phyloP scores from a whole-genome alignment of 2,797 vertebrate species.

The Octomys mimax region DNA sequence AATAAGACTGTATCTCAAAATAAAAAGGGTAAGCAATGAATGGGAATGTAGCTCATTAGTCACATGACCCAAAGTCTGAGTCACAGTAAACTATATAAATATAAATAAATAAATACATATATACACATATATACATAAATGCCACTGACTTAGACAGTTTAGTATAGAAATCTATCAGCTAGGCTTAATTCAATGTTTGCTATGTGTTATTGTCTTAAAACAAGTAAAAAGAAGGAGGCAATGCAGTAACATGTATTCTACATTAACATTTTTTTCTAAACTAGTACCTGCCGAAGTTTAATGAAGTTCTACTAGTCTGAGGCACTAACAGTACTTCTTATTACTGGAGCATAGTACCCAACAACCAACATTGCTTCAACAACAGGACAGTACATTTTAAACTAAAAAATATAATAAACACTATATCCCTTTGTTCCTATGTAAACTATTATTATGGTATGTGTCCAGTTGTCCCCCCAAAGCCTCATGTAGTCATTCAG shows the following conservation, averaged over 20 bases:
- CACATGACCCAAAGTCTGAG: not conserved
- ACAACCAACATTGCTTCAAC: not conserved
- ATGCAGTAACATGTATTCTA: not conserved
- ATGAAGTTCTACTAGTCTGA: slow-evolving; percentile 28
- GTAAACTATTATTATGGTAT: not conserved
- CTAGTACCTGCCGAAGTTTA: slow-evolving; percentile 28
- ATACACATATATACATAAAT: not conserved
- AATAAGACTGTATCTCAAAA: not conserved
- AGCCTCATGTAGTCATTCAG: too few relatives aligned
- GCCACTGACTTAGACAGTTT: not conserved
- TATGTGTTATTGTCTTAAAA: not conserved
- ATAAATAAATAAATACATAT: not conserved
- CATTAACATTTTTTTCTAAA: not conserved
- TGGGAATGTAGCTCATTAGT: not conserved
- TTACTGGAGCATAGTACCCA: not conserved
- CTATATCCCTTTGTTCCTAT: not conserved
- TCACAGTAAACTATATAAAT: not conserved
- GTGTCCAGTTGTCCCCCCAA: too few relatives aligned
- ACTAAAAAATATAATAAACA: not conserved
- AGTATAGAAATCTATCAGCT: not conserved
- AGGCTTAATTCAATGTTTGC: not conserved
- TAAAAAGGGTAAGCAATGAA: not conserved
- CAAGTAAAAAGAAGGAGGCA: not conserved
- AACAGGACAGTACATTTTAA: rapidly evolving
- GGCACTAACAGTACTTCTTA: not conserved